Percentiles rank a stretch among this genome's conserved stretches.
phyloP scores from a whole-genome alignment of 2,888 invertebrate genomes.

The Zaprionus obscuricornis region DNA sequence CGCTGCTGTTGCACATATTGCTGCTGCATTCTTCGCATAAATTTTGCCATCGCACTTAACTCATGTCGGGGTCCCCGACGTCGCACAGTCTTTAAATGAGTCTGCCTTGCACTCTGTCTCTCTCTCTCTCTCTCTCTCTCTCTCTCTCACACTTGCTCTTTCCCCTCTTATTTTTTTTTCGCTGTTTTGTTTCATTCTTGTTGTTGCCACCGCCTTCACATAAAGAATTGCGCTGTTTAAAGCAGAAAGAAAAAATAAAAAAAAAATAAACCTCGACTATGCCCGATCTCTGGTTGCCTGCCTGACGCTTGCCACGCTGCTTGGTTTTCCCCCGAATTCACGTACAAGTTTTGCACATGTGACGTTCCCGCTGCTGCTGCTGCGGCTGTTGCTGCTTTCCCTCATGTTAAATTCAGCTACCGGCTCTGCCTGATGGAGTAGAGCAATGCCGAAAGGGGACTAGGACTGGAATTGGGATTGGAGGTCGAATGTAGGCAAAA shows the following conservation, averaged over 20 bases:
- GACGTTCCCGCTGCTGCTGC: slow-evolving; percentile 30
- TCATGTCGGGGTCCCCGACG: slow-evolving; percentile 56
- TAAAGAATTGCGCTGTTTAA: slow-evolving; percentile 64
- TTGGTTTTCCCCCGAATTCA: slow-evolving; percentile 24
- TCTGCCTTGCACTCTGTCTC: slow-evolving; percentile 38
- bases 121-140: background rate
- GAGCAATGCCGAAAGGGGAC: background rate
- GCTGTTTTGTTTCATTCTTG: no score
- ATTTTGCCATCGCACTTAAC: slow-evolving; percentile 75
- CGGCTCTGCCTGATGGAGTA: background rate
- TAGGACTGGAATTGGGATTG: no score
- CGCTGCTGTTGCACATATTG: slow-evolving; percentile 67
- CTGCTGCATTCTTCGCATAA: slow-evolving; percentile 76
- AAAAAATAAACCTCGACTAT: slow-evolving; percentile 42
- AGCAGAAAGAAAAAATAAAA: no score
- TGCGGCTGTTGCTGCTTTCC: slow-evolving; percentile 45
- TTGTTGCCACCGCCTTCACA: slow-evolving; percentile 11
- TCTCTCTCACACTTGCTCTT: background rate
- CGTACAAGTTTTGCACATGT: slow-evolving; percentile 48
- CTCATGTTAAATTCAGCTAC: slow-evolving; percentile 60
- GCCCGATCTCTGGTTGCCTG: slow-evolving; percentile 22
- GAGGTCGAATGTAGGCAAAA: slow-evolving; percentile 54
- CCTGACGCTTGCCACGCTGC: background rate
- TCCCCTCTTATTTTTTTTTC: no score
- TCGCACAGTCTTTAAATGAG: slow-evolving; percentile 62